Evolutionary conservation across 2,888 invertebrate genomes (phyloP).

Genomic region (Onthophagus sagittarius): DNA sequence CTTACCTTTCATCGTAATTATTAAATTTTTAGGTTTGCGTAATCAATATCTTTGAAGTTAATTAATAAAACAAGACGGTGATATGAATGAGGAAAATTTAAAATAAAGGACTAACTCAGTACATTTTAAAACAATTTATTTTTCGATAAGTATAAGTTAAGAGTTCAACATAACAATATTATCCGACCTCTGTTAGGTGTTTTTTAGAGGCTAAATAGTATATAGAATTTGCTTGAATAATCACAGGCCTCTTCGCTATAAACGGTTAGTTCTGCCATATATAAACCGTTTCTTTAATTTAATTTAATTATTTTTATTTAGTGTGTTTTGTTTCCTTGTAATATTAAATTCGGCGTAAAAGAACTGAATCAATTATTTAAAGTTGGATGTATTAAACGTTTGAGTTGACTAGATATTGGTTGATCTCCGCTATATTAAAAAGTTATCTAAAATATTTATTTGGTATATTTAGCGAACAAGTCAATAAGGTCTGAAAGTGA

Average conservation of each 20-base stretch:
- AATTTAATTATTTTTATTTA: background rate
- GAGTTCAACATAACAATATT: slow-evolving; percentile 48
- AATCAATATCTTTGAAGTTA: too few species aligned
- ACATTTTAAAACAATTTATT: slow-evolving; percentile 45
- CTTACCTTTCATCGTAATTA: background rate
- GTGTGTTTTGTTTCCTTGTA: background rate
- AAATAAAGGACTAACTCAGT: background rate
- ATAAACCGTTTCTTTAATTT: background rate
- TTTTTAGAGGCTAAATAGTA: slow-evolving; percentile 38
- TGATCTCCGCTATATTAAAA: slow-evolving; percentile 29
- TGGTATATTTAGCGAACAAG: slow-evolving; percentile 23
- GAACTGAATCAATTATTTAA: too few species aligned
- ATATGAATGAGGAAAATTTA: background rate
- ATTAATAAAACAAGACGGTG: too few species aligned
- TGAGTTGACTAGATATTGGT: slow-evolving; percentile 29
- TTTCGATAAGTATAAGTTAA: slow-evolving; percentile 44
- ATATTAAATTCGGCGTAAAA: background rate
- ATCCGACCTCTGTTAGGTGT: slow-evolving; percentile 41
- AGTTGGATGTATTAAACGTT: background rate
- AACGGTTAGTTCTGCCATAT: background rate
- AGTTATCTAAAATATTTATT: slow-evolving; percentile 21
- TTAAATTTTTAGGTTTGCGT: too few species aligned
- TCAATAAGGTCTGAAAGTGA: slow-evolving; percentile 29
- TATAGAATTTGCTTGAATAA: slow-evolving; percentile 37
- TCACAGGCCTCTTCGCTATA: slow-evolving; percentile 37